phyloP scores from a whole-genome alignment of 2,797 vertebrate genomes.

The Phoebastria nigripes region DNA sequence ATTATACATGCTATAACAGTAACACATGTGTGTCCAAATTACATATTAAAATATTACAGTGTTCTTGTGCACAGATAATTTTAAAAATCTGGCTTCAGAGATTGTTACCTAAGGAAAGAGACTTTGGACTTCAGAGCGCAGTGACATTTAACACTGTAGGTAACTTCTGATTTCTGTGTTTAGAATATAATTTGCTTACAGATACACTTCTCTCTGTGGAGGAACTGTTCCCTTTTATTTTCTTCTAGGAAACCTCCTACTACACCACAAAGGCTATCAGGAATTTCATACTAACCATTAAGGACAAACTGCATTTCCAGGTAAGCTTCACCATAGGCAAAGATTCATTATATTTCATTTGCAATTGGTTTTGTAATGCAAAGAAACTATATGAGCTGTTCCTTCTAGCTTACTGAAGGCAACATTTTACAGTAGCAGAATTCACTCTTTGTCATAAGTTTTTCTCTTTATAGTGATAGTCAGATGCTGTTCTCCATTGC shows the following conservation, averaged over 20 bases:
- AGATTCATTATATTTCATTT: not conserved
- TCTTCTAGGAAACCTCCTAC: not conserved
- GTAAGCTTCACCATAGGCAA: not conserved
- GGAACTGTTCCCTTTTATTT: not conserved
- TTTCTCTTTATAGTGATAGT: not conserved
- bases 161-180: not conserved
- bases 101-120: not conserved
- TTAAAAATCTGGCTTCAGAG: not conserved
- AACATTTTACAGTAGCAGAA: not conserved
- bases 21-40: not conserved
- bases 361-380: not conserved
- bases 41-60: not conserved
- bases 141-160: not conserved
- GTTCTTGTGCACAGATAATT: not conserved
- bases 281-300: not conserved
- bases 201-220: not conserved
- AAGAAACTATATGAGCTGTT: not conserved
- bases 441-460: not conserved
- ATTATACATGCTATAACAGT: not conserved
- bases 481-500: not conserved
- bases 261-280: not conserved
- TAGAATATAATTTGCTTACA: not conserved
- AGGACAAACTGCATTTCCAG: not conserved
- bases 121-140: not conserved
- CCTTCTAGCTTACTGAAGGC: not conserved